Conservation (phyloP, 2,113 vertebrate genomes). For the Sander lucioperca region DNA sequence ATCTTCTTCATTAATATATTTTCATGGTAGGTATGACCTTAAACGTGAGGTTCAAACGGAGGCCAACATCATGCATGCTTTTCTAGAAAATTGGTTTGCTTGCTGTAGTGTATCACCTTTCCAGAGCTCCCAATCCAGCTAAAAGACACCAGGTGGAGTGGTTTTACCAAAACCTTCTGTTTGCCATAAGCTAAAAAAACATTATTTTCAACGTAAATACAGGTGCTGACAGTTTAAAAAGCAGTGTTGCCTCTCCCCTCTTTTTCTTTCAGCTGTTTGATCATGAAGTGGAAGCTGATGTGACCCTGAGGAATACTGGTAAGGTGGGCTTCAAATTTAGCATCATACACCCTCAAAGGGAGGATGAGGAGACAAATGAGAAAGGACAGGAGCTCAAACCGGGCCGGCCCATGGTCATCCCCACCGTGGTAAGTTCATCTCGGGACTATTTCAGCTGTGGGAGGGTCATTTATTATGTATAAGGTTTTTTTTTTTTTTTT, state of each 20-base stretch:
- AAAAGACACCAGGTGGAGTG: conserved; percentile 22
- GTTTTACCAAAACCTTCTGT: conserved; percentile 18
- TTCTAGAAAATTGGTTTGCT: neutral
- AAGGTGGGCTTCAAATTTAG: conserved; percentile 86
- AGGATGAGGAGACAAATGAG: neutral
- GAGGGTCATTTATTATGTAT: neutral
- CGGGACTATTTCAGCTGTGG: neutral
- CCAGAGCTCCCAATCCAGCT: neutral
- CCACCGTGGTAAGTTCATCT: conserved; percentile 81
- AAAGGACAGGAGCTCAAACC: conserved; percentile 63
- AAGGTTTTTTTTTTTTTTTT: neutral
- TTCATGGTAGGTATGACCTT: neutral
- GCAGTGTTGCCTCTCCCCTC: neutral
- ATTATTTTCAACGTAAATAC: neutral
- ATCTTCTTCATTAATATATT: neutral
- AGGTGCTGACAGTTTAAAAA: neutral
- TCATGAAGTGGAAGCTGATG: conserved; percentile 70
- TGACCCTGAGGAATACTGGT: conserved; percentile 86
- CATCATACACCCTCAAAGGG: conserved; percentile 44
- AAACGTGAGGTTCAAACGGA: neutral
- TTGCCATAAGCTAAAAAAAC: neutral
- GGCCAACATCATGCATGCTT: neutral
- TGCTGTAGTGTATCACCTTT: neutral
- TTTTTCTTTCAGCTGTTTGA: conserved; percentile 84
- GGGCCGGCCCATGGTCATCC: conserved; percentile 82